Conservation (phyloP, 2,888 invertebrate genomes). For the Alviniconcha strummeri region DNA sequence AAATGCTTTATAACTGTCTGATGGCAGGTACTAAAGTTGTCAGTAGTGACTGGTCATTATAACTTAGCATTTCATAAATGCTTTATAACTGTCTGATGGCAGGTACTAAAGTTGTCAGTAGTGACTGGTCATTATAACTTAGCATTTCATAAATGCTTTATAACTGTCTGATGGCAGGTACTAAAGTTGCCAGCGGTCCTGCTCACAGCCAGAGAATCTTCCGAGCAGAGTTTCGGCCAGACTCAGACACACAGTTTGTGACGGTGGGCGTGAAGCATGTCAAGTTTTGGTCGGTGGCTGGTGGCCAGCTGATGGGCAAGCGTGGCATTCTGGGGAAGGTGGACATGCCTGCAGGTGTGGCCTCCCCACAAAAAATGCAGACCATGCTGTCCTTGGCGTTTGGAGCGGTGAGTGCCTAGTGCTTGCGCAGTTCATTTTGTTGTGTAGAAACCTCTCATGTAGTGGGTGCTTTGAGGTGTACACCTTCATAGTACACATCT, state of each 20-base stretch:
- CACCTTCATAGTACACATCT: no score
- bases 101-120: no score
- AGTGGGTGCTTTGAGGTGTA: no score
- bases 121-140: no score
- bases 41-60: no score
- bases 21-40: no score
- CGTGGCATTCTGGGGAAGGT: conserved; percentile 63
- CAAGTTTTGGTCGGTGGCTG: conserved; percentile 74
- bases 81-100: no score
- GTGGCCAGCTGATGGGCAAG: conserved; percentile 69
- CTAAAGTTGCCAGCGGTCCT: conserved; percentile 61
- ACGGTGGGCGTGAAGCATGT: conserved; percentile 74
- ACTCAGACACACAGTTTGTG: conserved; percentile 72
- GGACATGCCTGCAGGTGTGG: conserved; percentile 38
- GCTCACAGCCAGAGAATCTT: conserved; percentile 70
- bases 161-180: conserved; percentile 49
- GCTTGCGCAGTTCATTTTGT: no score
- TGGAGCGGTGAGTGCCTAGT: conserved; percentile 67
- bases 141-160: no score
- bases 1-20: no score
- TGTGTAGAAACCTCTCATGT: no score
- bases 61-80: no score
- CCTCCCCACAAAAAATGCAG: conserved; percentile 64
- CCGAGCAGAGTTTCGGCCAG: conserved; percentile 73
- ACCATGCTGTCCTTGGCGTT: conserved; percentile 73